phyloP scores from a whole-genome alignment of 2,888 invertebrate species.

The Cephus spinipes region DNA sequence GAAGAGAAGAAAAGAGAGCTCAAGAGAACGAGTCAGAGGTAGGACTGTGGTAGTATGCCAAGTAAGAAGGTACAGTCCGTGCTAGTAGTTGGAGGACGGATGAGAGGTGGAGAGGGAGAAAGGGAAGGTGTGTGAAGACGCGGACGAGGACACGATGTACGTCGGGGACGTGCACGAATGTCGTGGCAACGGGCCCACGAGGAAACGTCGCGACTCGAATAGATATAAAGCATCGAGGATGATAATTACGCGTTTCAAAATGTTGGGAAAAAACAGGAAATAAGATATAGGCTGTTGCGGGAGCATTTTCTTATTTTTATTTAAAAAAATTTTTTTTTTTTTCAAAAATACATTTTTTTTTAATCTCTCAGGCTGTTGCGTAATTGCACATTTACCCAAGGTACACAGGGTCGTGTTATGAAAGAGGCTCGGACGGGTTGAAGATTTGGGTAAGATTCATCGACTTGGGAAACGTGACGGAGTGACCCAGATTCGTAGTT shows the following conservation, averaged over 20 bases:
- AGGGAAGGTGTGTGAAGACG: conserved; percentile 7
- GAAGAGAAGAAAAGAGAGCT: neutral
- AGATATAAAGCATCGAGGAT: conserved; percentile 8
- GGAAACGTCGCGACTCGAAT: conserved; percentile 45
- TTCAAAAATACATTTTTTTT: neutral
- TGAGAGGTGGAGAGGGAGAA: neutral
- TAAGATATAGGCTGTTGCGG: neutral
- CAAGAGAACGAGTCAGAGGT: neutral
- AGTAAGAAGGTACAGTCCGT: neutral
- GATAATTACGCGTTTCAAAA: neutral
- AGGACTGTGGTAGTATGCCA: neutral
- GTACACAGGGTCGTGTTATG: neutral
- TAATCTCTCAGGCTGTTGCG: neutral
- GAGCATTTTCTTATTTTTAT: neutral
- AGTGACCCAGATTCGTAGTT: conserved; percentile 29
- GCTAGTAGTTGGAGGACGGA: neutral
- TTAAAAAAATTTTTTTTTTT: neutral
- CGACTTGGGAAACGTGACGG: conserved; percentile 24
- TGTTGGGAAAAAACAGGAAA: neutral
- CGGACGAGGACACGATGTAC: conserved; percentile 20
- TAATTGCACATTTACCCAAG: neutral
- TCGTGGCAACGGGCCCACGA: conserved; percentile 32
- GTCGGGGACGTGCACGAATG: conserved; percentile 40
- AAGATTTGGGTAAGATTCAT: neutral
- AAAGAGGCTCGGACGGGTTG: neutral